A percentile compares a stretch with the other conserved stretches of the same genome.
Conservation (phyloP, 2,797 vertebrate species). For the Microctenopoma stevenorrisi region DNA sequence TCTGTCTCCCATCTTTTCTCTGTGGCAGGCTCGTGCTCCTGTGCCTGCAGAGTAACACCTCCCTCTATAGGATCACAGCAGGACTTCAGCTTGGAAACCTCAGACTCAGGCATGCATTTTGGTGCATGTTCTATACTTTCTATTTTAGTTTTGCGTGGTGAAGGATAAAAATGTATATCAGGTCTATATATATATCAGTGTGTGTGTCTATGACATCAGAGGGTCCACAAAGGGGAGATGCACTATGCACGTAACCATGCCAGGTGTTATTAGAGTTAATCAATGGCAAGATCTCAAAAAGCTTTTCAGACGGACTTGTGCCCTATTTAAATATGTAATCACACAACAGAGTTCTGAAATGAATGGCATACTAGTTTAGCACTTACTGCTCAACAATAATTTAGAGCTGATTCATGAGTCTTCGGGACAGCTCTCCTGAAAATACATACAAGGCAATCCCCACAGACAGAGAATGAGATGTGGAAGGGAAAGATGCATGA, state of each 20-base stretch:
- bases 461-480: not conserved
- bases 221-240: constrained; percentile 3
- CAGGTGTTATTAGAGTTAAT: constrained; percentile 2
- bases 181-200: too few relatives aligned
- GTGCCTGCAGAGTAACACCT: constrained; percentile 58
- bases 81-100: constrained; percentile 46
- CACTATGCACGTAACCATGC: constrained; percentile 6
- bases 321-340: not conserved
- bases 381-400: constrained; percentile 3
- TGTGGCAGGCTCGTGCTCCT: not conserved
- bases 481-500: constrained; percentile 16
- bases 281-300: constrained; percentile 7
- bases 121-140: too few relatives aligned
- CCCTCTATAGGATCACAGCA: constrained; percentile 67
- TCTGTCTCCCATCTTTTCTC: constrained; percentile 27
- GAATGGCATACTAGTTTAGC: not conserved
- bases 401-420: not conserved
- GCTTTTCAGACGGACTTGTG: constrained; percentile 6
- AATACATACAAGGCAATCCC: not conserved
- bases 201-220: too few relatives aligned
- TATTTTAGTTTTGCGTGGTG: not conserved
- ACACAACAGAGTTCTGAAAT: not conserved
- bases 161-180: too few relatives aligned
- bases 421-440: not conserved
- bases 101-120: constrained; percentile 14